Evolutionary conservation across 1,140 invertebrate species (phyloP).

Genomic region (Druon quercuslanigerum): DNA sequence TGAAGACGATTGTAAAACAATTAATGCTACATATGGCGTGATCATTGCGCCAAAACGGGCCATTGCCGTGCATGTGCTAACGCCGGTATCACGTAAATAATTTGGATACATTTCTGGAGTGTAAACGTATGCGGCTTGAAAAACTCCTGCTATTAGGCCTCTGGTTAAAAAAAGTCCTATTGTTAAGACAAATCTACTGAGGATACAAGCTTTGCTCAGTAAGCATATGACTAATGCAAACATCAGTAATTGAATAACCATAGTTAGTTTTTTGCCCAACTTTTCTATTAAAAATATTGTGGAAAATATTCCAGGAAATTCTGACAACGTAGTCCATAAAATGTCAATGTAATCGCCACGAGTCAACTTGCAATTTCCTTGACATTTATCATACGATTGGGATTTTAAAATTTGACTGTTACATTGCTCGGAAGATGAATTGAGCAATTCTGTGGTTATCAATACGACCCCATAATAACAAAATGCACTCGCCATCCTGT

Average conservation of each 20-base stretch:
- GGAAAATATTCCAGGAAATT: constrained; percentile 96
- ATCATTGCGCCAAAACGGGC: constrained; percentile 94
- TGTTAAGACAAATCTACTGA: constrained; percentile 87
- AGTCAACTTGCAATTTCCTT: constrained; percentile 82
- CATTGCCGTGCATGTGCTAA: constrained; percentile 93
- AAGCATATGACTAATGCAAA: constrained; percentile 89
- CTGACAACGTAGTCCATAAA: constrained; percentile 95
- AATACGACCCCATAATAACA: constrained; percentile 97
- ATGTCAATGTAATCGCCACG: constrained; percentile 94
- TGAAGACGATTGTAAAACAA: constrained; percentile 84
- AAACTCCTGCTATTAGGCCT: constrained; percentile 94
- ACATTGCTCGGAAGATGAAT: constrained; percentile 78
- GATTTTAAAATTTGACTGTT: constrained; percentile 50
- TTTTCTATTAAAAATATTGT: constrained; percentile 94
- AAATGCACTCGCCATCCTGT: constrained; percentile 94
- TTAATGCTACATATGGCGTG: constrained; percentile 95
- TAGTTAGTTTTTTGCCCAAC: constrained; percentile 93
- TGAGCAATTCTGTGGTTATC: constrained; percentile 96
- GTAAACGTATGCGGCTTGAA: constrained; percentile 96
- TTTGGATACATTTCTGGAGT: constrained; percentile 97
- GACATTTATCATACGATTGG: constrained; percentile 62
- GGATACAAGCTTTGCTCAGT: constrained; percentile 76
- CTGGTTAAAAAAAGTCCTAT: constrained; percentile 91
- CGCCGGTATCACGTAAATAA: constrained; percentile 89
- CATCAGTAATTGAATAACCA: constrained; percentile 94